phyloP scores from a whole-genome alignment of 2,888 invertebrate genomes.

The Ennomos fuscantarius region DNA sequence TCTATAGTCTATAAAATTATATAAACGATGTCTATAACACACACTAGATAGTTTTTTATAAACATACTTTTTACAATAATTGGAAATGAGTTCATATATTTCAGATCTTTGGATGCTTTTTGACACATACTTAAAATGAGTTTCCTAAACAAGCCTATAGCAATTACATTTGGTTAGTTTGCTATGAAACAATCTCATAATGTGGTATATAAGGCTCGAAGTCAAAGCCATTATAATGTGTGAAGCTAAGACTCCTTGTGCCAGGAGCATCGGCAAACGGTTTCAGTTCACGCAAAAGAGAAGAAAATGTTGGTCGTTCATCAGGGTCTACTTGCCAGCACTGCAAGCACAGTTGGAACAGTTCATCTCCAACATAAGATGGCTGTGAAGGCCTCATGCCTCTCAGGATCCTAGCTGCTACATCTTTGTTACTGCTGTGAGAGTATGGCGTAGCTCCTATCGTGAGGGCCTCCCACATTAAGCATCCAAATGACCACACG shows the following conservation, averaged over 20 bases:
- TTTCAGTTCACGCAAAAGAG: slow-evolving; percentile 81
- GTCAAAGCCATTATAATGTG: slow-evolving; percentile 75
- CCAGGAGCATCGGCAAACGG: slow-evolving; percentile 65
- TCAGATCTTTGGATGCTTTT: slow-evolving; percentile 42
- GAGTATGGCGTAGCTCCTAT: slow-evolving; percentile 92
- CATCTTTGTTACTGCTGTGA: slow-evolving; percentile 87
- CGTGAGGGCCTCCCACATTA: slow-evolving; percentile 93
- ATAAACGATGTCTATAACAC: neutral
- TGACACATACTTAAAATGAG: slow-evolving; percentile 7
- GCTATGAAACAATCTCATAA: slow-evolving; percentile 73
- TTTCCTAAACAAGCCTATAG: neutral
- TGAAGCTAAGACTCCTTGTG: slow-evolving; percentile 72
- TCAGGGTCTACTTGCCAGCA: slow-evolving; percentile 94
- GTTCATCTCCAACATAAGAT: slow-evolving; percentile 89
- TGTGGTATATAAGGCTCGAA: slow-evolving; percentile 77
- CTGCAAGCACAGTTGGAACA: slow-evolving; percentile 92
- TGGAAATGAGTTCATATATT: slow-evolving; percentile 16
- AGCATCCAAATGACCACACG: slow-evolving; percentile 93
- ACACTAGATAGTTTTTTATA: slow-evolving; percentile 8
- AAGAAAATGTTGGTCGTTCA: slow-evolving; percentile 90
- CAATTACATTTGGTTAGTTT: slow-evolving; percentile 35
- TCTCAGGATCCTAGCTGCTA: slow-evolving; percentile 87
- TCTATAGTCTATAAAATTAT: too few species aligned
- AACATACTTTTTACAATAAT: neutral
- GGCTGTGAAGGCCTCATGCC: slow-evolving; percentile 91